A percentile compares a stretch with the other conserved stretches of the same genome.
Conservation (phyloP, 1,140 invertebrate species). For the Bombus polaris region DNA sequence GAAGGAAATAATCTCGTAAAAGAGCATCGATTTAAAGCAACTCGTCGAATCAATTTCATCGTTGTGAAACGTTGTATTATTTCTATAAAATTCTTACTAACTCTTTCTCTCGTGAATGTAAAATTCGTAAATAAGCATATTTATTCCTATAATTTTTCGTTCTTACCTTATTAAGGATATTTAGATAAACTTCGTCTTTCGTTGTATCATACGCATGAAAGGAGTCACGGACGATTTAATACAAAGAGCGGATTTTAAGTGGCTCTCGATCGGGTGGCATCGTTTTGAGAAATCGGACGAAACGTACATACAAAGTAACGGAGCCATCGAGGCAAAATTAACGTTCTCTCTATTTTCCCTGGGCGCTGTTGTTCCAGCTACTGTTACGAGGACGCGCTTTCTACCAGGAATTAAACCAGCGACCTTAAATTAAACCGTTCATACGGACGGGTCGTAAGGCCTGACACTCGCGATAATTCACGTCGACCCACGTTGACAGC, state of each 20-base stretch:
- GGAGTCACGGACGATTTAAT: not conserved
- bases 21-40: too few relatives aligned
- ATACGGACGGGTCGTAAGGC: conserved; percentile 74
- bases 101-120: too few relatives aligned
- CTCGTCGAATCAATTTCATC: too few relatives aligned
- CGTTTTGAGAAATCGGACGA: conserved; percentile 36
- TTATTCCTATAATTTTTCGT: too few relatives aligned
- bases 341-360: conserved; percentile 28
- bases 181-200: too few relatives aligned
- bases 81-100: too few relatives aligned
- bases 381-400: conserved; percentile 74
- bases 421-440: conserved; percentile 80
- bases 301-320: conserved; percentile 54
- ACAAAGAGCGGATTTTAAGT: not conserved
- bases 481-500: conserved; percentile 75
- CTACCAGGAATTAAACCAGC: conserved; percentile 78
- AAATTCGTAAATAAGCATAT: too few relatives aligned
- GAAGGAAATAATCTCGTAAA: too few relatives aligned
- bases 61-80: too few relatives aligned
- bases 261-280: not conserved
- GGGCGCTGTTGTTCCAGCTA: conserved; percentile 58
- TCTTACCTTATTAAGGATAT: too few relatives aligned
- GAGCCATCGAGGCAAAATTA: conserved; percentile 66
- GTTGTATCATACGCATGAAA: too few relatives aligned
- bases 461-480: conserved; percentile 79